phyloP scores from a whole-genome alignment of 2,888 invertebrate species.

The Cylloceria caligata region DNA sequence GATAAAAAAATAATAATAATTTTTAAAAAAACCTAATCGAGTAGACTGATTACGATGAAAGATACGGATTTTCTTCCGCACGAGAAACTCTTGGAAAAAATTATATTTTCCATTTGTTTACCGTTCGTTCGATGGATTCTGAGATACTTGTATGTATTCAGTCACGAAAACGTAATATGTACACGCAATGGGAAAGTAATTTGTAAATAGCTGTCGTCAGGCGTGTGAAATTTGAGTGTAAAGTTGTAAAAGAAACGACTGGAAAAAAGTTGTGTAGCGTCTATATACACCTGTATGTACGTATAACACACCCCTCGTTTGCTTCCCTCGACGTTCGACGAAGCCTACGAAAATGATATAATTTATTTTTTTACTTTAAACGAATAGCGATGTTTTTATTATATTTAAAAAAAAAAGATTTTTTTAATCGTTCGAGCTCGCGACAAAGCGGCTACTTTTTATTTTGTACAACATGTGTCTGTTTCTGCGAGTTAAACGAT shows the following conservation, averaged over 20 bases:
- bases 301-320: conserved; percentile 21
- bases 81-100: not conserved
- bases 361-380: conserved; percentile 51
- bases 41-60: conserved; percentile 53
- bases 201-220: conserved; percentile 61
- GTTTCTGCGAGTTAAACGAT: conserved; percentile 36
- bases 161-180: conserved; percentile 38
- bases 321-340: conserved; percentile 8
- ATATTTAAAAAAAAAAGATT: no score
- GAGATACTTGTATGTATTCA: conserved; percentile 40
- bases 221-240: conserved; percentile 50
- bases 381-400: conserved; percentile 18
- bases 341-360: conserved; percentile 21
- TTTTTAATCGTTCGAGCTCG: no score
- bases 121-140: conserved; percentile 46
- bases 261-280: conserved; percentile 17
- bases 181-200: conserved; percentile 50
- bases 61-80: conserved; percentile 4
- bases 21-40: conserved; percentile 33
- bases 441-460: conserved; percentile 1
- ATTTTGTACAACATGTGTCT: conserved; percentile 18
- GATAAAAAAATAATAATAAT: not conserved
- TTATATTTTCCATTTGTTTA: conserved; percentile 41
- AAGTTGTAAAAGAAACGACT: conserved; percentile 32
- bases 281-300: conserved; percentile 24